phyloP scores from a whole-genome alignment of 1,140 invertebrate species.

The Drusus annulatus region DNA sequence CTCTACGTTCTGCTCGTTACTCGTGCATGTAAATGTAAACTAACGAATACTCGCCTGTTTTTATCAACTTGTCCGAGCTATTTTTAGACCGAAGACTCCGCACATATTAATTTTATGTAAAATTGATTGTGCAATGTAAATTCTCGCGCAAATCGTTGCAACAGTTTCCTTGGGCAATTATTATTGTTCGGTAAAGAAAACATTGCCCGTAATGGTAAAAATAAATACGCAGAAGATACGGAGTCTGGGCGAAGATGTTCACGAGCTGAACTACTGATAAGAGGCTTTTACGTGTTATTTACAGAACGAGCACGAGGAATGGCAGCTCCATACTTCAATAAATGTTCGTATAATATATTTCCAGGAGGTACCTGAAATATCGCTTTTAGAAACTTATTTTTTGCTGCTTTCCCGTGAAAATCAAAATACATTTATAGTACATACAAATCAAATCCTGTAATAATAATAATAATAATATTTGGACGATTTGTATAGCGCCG shows the following conservation, averaged over 20 bases:
- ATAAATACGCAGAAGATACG: neutral
- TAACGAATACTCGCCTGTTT: constrained; percentile 10
- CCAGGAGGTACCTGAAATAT: too few species aligned
- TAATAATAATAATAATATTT: too few species aligned
- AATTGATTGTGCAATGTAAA: constrained; percentile 24
- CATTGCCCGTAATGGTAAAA: neutral
- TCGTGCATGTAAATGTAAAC: constrained; percentile 12
- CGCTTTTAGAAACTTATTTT: too few species aligned
- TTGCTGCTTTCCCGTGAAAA: too few species aligned
- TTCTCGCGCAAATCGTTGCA: neutral
- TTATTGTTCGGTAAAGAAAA: too few species aligned
- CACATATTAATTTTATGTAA: constrained; percentile 27
- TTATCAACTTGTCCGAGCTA: constrained; percentile 28
- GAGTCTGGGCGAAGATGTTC: neutral
- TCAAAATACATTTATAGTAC: too few species aligned
- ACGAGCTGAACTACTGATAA: constrained; percentile 10
- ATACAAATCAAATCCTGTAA: too few species aligned
- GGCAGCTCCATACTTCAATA: too few species aligned
- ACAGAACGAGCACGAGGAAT: too few species aligned
- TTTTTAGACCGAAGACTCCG: constrained; percentile 4
- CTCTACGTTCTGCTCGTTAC: neutral
- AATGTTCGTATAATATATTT: too few species aligned
- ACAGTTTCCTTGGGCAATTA: constrained; percentile 1
- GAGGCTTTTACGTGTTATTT: constrained; percentile 23
- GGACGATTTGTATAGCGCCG: too few species aligned